Evolutionary conservation across 2,888 invertebrate genomes (phyloP).

Genomic region (Asteroscopus sphinx): DNA sequence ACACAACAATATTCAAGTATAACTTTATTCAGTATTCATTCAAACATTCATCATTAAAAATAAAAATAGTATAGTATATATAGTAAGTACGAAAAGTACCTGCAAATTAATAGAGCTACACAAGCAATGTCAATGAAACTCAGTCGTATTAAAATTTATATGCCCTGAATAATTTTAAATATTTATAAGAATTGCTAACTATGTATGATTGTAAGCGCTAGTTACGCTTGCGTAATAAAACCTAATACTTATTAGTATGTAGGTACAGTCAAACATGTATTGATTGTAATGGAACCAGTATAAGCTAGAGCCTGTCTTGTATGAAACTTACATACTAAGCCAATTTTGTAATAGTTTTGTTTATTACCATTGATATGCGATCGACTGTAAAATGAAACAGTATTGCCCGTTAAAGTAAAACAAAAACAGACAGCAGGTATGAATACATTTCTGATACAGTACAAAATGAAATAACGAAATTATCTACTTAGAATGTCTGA

Average conservation of each 20-base stretch:
- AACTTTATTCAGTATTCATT: slow-evolving; percentile 55
- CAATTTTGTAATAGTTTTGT: too few species aligned
- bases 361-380: too few species aligned
- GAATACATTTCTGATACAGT: slow-evolving; percentile 6
- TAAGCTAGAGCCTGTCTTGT: too few species aligned
- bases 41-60: slow-evolving; percentile 48
- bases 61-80: slow-evolving; percentile 46
- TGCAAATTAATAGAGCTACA: slow-evolving; percentile 23
- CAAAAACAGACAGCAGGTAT: neutral
- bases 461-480: slow-evolving; percentile 27
- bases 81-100: slow-evolving; percentile 29
- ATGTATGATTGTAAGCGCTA: slow-evolving; percentile 5
- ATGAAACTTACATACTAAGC: too few species aligned
- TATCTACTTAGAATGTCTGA: slow-evolving; percentile 13
- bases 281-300: too few species aligned
- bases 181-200: neutral
- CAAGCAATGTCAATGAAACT: slow-evolving; percentile 25
- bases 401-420: slow-evolving; percentile 4
- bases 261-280: slow-evolving; percentile 2
- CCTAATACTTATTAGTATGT: neutral
- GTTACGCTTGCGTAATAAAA: slow-evolving; percentile 21
- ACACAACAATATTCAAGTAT: slow-evolving; percentile 44
- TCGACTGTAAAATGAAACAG: too few species aligned
- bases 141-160: slow-evolving; percentile 1
- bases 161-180: slow-evolving; percentile 3